Conservation (phyloP, 2,113 vertebrate genomes). For the Colius striatus region DNA sequence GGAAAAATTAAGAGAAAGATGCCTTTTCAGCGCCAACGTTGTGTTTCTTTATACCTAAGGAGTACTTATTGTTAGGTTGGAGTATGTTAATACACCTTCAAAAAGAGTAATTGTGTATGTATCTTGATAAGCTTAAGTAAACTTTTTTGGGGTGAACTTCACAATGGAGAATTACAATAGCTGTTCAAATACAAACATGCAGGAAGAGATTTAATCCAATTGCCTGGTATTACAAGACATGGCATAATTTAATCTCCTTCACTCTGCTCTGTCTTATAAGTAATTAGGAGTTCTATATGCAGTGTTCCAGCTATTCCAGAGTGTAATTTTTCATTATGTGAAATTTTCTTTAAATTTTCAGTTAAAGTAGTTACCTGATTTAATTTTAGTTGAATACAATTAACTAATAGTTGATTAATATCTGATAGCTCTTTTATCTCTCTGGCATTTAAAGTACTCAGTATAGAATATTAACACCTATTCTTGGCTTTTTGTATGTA, state of each 20-base stretch:
- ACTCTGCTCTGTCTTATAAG: constrained; percentile 8
- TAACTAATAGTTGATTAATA: constrained; percentile 34
- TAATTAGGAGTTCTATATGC: constrained; percentile 37
- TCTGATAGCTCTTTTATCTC: neutral
- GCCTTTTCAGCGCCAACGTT: neutral
- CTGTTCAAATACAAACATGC: constrained; percentile 10
- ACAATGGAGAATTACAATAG: neutral
- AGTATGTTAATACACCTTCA: neutral
- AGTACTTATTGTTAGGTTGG: neutral
- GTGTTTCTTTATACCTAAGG: neutral
- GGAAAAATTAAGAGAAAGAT: neutral
- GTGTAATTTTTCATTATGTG: constrained; percentile 27
- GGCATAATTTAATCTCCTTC: constrained; percentile 36
- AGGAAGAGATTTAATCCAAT: neutral
- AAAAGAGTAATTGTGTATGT: neutral
- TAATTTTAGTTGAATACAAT: constrained; percentile 38
- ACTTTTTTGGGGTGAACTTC: neutral
- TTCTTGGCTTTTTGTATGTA: constrained; percentile 17
- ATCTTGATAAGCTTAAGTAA: constrained; percentile 18
- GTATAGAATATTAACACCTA: neutral
- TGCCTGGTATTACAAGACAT: neutral
- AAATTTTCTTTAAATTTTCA: neutral
- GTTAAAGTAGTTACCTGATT: constrained; percentile 25
- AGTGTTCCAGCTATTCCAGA: constrained; percentile 10
- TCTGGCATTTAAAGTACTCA: neutral